Evolutionary conservation across 2,113 vertebrate species (phyloP).

Genomic region (Toxotes jaculatrix): DNA sequence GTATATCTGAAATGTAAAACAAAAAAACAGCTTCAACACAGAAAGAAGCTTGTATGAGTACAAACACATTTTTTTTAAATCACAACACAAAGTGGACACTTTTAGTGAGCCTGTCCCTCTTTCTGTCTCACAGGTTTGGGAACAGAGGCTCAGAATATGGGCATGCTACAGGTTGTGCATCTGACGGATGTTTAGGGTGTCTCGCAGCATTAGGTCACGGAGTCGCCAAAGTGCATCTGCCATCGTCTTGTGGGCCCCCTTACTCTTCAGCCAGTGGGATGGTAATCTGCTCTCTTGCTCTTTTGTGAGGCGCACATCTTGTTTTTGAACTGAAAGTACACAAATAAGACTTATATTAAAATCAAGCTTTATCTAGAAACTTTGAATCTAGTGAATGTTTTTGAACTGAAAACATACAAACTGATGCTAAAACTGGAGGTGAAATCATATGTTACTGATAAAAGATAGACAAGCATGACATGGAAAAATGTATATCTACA

Average conservation of each 20-base stretch:
- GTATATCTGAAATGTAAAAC: conserved; percentile 75
- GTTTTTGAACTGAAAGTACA: conserved; percentile 87
- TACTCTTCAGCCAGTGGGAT: conserved; percentile 97
- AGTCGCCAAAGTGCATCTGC: conserved; percentile 97
- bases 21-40: conserved; percentile 67
- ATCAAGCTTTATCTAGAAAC: not conserved
- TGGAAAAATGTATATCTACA: not conserved
- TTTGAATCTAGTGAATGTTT: conserved; percentile 76
- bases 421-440: not conserved
- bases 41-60: conserved; percentile 58
- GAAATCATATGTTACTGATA: not conserved
- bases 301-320: conserved; percentile 95
- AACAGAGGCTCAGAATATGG: conserved; percentile 69
- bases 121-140: conserved; percentile 68
- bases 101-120: conserved; percentile 69
- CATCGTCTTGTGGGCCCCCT: conserved; percentile 98
- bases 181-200: conserved; percentile 96
- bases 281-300: conserved; percentile 97
- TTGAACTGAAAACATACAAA: conserved; percentile 84
- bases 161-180: conserved; percentile 90
- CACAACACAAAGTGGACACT: conserved; percentile 73
- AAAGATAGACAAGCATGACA: not conserved
- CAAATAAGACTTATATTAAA: conserved; percentile 11
- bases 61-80: conserved; percentile 61
- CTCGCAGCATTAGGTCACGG: conserved; percentile 96